phyloP scores from a whole-genome alignment of 2,113 vertebrate species.

The Vidua chalybeata region DNA sequence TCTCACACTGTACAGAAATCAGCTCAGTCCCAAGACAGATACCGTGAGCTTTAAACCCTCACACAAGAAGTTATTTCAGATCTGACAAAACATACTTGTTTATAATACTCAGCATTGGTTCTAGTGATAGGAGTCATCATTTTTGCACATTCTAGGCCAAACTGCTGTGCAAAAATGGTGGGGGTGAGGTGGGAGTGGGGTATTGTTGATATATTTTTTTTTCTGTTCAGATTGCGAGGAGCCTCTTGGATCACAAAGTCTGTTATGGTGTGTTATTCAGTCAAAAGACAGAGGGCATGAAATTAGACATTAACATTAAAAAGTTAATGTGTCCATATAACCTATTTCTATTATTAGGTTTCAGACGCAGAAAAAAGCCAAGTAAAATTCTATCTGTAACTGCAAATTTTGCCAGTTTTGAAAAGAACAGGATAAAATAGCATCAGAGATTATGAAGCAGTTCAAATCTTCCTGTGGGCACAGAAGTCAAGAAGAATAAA shows the following conservation, averaged over 20 bases:
- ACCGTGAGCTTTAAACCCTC: neutral
- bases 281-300: constrained; percentile 6
- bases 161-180: neutral
- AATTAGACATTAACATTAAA: constrained; percentile 45
- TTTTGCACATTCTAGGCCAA: neutral
- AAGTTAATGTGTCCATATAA: constrained; percentile 7
- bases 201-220: neutral
- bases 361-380: constrained; percentile 18
- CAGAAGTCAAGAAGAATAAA: neutral
- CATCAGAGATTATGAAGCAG: neutral
- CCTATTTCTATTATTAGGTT: constrained; percentile 23
- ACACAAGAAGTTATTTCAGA: constrained; percentile 22
- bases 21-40: constrained; percentile 41
- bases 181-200: fast-evolving
- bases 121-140: neutral
- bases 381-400: neutral
- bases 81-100: constrained; percentile 12
- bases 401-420: neutral
- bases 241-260: constrained; percentile 16
- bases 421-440: neutral
- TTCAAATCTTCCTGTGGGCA: neutral
- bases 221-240: neutral
- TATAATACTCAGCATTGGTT: constrained; percentile 4
- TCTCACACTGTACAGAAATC: constrained; percentile 56
- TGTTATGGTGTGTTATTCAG: neutral